Base-by-base conservation (phyloP, 2,888 invertebrate species). In the Deilephila elpenor region DNA sequence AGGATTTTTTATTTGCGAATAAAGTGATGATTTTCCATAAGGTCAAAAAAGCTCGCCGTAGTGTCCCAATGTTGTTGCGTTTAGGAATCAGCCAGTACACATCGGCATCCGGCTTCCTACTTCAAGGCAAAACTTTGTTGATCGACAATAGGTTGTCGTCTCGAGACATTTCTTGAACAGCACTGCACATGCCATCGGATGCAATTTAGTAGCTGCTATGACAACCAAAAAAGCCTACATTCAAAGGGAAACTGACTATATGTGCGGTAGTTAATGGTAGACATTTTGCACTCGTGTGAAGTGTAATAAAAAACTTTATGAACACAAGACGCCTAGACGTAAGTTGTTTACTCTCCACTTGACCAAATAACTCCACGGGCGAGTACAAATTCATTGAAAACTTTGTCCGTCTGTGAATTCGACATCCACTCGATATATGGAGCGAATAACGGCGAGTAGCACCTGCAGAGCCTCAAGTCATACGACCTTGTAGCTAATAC, bases 381-480 rank as follows among this genome's bases (percentile, higher is more conserved):
- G 76, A 59, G 76, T 62, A 74, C 72, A 51, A 67, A 78, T 77
- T 77, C 78, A 78, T 79, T 80, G 77, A 80, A 76, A 75, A 78
- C 75, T 74, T 44, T 75, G 75, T 77, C 59, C 72, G 72, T 72
- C 76, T 74, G 78, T 75, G 77, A 77, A 75, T 76, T 79, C 79
- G 80, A 83, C 78, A 82, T 78, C 78, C 78, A 84, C 79, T 83
- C 78, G 77, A 82, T 78, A 82, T 80, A 81, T 83, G 80, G 80
- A 86, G 78, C 80, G 83, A 76, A 77, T 80, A 84, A 78, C 79
- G 79, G 79, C 78, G 77, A 73, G 72, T 78, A 79, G 84, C 88
- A 89, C 89, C 90, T 89, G 89, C 88, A 87, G 88, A 89, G 88
- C 89, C 89, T 89, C 89, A 87, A 88, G 82, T 80, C 77, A 78